Conservation (phyloP, 2,113 vertebrate species). For the Plecotus auritus region DNA sequence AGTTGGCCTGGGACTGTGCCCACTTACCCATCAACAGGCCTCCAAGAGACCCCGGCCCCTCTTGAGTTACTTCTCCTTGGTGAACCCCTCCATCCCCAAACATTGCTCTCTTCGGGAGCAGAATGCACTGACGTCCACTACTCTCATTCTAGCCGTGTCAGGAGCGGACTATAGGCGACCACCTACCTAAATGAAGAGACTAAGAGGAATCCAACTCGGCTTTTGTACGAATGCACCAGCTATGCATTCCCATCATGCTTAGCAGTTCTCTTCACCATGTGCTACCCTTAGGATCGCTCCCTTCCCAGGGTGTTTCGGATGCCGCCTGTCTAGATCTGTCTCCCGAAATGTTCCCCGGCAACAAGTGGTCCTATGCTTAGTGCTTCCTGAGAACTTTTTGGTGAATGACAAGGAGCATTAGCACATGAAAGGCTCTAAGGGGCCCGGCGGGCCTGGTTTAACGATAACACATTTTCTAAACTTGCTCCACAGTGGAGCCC, state of each 20-base stretch:
- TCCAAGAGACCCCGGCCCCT: not conserved
- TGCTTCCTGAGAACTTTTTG: not conserved
- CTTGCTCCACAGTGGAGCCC: not conserved
- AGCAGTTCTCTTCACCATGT: not conserved
- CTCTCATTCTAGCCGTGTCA: not conserved
- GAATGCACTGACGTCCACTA: not conserved
- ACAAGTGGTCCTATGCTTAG: not conserved
- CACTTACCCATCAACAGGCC: not conserved
- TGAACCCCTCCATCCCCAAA: not conserved
- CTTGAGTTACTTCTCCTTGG: not conserved
- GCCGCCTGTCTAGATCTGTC: not conserved
- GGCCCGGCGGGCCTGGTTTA: not conserved
- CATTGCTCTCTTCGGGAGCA: not conserved
- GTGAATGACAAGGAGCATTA: not conserved
- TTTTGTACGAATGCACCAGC: not conserved
- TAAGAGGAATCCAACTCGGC: not conserved
- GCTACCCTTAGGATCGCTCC: not conserved
- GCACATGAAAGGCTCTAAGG: not conserved
- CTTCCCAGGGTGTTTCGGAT: not conserved
- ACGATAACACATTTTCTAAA: not conserved
- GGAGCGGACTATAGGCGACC: not conserved
- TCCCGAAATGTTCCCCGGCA: not conserved
- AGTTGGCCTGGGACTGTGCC: not conserved
- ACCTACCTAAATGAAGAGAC: not conserved
- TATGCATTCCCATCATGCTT: not conserved